Conservation (phyloP, 2,797 vertebrate species). For the Sylvilagus floridanus region DNA sequence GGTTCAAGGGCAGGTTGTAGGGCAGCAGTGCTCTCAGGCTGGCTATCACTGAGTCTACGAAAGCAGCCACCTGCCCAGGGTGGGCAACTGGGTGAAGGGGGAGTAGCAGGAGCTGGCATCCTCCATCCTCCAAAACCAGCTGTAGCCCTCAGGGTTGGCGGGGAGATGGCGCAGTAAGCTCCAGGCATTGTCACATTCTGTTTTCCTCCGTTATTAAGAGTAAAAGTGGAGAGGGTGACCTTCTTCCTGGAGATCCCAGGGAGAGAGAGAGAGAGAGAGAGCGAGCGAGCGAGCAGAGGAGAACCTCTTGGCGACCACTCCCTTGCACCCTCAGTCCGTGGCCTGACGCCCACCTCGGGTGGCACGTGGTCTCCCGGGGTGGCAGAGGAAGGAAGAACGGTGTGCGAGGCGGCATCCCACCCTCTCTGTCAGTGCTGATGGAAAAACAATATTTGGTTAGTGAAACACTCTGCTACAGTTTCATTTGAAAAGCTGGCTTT, state of each 20-base stretch:
- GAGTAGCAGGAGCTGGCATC: background rate
- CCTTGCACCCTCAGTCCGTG: background rate
- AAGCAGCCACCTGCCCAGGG: background rate
- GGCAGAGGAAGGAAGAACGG: background rate
- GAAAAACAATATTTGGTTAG: slow-evolving; percentile 76
- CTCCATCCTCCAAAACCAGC: background rate
- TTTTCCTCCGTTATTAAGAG: background rate
- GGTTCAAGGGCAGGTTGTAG: background rate
- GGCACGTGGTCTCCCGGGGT: slow-evolving; percentile 20
- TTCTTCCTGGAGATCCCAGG: background rate
- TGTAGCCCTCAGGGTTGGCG: background rate
- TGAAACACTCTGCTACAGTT: slow-evolving; percentile 78
- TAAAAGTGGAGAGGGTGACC: background rate
- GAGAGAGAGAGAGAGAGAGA: background rate
- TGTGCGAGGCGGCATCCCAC: slow-evolving; percentile 14
- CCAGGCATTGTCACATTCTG: background rate
- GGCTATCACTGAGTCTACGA: background rate
- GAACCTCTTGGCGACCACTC: background rate
- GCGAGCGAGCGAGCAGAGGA: background rate
- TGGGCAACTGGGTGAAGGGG: background rate
- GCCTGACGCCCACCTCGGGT: slow-evolving; percentile 1
- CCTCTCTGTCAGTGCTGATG: slow-evolving; percentile 55
- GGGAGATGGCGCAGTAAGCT: background rate
- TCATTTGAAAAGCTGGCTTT: slow-evolving; percentile 81
- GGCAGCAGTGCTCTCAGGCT: background rate